Percentiles rank a stretch among this genome's conserved stretches.
phyloP scores from a whole-genome alignment of 2,797 vertebrate genomes.

The Halcyon smyrnensis region DNA sequence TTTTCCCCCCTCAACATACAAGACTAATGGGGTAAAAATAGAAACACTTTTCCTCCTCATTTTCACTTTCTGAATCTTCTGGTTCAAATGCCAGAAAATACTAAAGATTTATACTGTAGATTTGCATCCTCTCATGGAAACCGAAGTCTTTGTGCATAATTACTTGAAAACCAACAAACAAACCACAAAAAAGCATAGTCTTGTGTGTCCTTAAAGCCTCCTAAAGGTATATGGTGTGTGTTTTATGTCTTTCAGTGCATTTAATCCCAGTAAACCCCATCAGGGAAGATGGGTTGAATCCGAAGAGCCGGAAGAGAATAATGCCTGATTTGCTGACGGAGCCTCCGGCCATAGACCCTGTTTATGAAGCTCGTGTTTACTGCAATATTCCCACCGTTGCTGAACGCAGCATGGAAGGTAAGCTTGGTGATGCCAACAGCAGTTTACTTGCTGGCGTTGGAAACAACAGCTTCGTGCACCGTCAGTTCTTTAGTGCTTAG shows the following conservation, averaged over 20 bases:
- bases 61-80: neutral
- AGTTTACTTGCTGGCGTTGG: neutral
- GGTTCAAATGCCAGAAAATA: neutral
- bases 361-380: constrained; percentile 90
- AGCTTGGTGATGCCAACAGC: neutral
- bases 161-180: neutral
- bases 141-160: neutral
- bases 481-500: neutral
- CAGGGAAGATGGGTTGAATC: constrained; percentile 78
- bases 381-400: constrained; percentile 90
- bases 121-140: neutral
- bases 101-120: neutral
- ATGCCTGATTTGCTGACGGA: constrained; percentile 86
- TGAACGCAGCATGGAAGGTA: constrained; percentile 94
- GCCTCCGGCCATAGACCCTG: constrained; percentile 82
- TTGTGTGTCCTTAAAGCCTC: neutral
- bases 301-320: constrained; percentile 92
- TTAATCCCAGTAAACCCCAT: constrained; percentile 85
- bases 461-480: neutral
- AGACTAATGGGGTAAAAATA: neutral
- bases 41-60: rapidly evolving
- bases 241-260: constrained; percentile 82
- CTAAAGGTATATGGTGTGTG: neutral
- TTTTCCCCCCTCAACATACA: neutral
- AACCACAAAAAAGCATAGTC: neutral